phyloP scores from a whole-genome alignment of 2,888 invertebrate species.

The Euplexia lucipara region DNA sequence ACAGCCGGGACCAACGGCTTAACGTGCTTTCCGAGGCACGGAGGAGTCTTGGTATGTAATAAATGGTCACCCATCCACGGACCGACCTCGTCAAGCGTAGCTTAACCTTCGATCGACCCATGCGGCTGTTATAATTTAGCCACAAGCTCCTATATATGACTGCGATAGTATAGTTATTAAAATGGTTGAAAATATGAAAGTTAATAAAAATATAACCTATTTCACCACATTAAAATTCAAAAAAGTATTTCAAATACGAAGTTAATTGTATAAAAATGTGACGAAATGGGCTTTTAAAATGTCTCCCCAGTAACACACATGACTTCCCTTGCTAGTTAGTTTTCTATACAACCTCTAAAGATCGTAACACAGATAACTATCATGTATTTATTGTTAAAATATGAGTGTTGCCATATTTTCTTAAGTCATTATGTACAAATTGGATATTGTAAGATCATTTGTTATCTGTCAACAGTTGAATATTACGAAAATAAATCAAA shows the following conservation, averaged over 20 bases:
- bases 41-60: too few relatives aligned
- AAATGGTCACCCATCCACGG: too few relatives aligned
- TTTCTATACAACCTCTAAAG: constrained; percentile 60
- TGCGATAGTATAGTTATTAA: constrained; percentile 15
- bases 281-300: constrained; percentile 58
- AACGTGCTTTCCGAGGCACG: too few relatives aligned
- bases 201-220: constrained; percentile 19
- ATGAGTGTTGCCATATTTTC: constrained; percentile 91
- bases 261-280: constrained; percentile 12
- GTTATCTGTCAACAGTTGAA: constrained; percentile 91
- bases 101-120: too few relatives aligned
- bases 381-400: constrained; percentile 88
- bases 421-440: constrained; percentile 91
- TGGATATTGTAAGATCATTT: constrained; percentile 91
- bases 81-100: too few relatives aligned
- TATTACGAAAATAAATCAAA: constrained; percentile 90
- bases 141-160: not conserved
- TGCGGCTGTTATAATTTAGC: too few relatives aligned
- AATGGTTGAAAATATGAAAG: constrained; percentile 48
- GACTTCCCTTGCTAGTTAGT: constrained; percentile 61
- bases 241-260: constrained; percentile 16
- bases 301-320: constrained; percentile 54
- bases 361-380: constrained; percentile 72
- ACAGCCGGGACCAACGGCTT: too few relatives aligned
- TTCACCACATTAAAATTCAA: constrained; percentile 23